Evolutionary conservation across 2,797 vertebrate species (phyloP), one percentile per base, ranked within the genome.

Genomic region (Anguilla megastoma): DNA sequence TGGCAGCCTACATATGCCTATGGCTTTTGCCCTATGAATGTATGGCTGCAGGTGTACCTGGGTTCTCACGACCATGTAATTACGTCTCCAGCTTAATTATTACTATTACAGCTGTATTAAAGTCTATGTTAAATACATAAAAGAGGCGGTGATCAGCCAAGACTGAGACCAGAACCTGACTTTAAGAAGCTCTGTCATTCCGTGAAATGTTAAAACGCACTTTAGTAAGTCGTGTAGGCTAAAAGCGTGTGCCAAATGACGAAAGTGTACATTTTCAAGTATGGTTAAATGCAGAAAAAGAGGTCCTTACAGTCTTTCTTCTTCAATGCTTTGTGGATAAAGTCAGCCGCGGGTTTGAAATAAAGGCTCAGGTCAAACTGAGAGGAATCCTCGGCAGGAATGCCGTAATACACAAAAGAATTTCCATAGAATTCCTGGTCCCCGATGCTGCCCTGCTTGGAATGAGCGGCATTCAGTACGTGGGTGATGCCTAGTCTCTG

Each of bases 381-480:
- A 0, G 94, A 91, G 2, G 93, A 94, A 88, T 96, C 96, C 66
- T 96, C 96, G 52, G 96, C 96, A 86, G 94, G 88, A 90, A 95
- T 95, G 63, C 96, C 96, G 48, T 93, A 94, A 90, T 96, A 97
- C 89, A 93, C 86, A 60, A 95, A 93, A 21, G 91, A 91, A 89
- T 92, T 90, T 45, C 96, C 95, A 0, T 95, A 96, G 93, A 96
- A 97, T 86, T 91, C 92, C 93, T 96, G 94, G 86, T 96, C 91
- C 9, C 96, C 97, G 41, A 97, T 96, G 92, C 96, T 97, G 90
- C 95, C 96, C 91, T 96, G 94, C 85, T 96, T 96, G 79, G 96
- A 96, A 1, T 99, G 98, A 0, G 97, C 97, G 9, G 95, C 96
- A 0, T 97, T 98, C 91, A 97, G 92, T 85, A 97, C 93, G 14